Evolutionary conservation across 2,797 vertebrate genomes (phyloP).

Genomic region (Pseudomugil gertrudae): DNA sequence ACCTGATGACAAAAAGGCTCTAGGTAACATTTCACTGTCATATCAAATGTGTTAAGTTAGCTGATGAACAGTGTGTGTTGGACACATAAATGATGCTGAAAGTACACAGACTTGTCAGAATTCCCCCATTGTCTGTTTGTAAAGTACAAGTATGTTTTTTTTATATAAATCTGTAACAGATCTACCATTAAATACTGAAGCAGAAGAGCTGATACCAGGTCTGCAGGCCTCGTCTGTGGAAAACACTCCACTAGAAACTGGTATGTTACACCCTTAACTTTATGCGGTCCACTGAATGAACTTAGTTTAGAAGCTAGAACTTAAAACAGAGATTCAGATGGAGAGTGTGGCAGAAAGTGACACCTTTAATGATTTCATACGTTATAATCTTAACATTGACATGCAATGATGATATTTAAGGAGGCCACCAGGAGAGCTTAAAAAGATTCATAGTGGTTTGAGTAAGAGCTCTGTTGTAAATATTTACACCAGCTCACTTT

Average conservation of each 20-base stretch:
- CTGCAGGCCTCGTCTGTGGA: conserved; percentile 79
- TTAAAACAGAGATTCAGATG: neutral
- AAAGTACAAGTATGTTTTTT: neutral
- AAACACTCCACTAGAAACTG: conserved; percentile 49
- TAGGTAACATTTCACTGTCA: conserved; percentile 75
- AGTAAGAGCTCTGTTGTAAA: neutral
- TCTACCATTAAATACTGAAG: conserved; percentile 79
- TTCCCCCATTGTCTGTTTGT: neutral
- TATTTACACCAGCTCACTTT: neutral
- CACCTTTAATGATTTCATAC: neutral
- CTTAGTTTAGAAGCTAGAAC: neutral
- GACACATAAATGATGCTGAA: neutral
- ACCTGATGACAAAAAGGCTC: conserved; percentile 86
- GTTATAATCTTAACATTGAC: neutral
- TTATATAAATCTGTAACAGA: conserved; percentile 68
- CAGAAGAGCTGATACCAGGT: conserved; percentile 89
- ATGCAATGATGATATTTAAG: neutral
- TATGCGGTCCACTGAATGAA: neutral
- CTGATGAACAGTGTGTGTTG: neutral
- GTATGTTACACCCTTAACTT: conserved; percentile 44
- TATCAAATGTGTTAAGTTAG: neutral
- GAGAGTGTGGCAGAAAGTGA: neutral
- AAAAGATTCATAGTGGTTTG: neutral
- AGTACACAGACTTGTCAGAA: neutral
- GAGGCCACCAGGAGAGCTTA: neutral